Conservation (phyloP, 1,140 invertebrate species). For the Ceratitis capitata region DNA sequence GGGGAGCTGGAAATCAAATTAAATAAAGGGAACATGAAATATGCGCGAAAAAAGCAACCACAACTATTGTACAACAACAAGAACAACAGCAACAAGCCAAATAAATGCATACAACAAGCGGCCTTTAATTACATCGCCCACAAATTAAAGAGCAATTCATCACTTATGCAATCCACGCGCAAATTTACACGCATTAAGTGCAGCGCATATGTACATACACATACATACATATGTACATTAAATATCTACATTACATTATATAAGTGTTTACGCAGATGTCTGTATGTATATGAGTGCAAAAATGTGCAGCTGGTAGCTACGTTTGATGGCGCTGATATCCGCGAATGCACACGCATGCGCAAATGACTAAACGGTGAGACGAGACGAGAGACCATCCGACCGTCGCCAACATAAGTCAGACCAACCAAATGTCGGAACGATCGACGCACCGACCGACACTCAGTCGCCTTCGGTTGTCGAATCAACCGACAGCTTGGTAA, state of each 20-base stretch:
- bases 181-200: neutral
- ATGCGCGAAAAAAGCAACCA: neutral
- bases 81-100: neutral
- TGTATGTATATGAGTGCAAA: too few species aligned
- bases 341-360: constrained; percentile 24
- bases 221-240: neutral
- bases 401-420: too few species aligned
- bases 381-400: neutral
- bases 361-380: too few species aligned
- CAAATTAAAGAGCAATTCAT: constrained; percentile 34
- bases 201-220: neutral
- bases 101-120: neutral
- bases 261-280: too few species aligned
- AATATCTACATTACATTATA: too few species aligned
- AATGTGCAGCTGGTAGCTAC: too few species aligned
- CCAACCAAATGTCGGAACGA: neutral
- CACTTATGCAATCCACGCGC: constrained; percentile 8
- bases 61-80: too few species aligned
- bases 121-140: constrained; percentile 19
- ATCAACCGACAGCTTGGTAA: neutral
- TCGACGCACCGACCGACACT: neutral
- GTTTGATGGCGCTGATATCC: neutral
- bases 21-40: neutral
- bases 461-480: neutral
- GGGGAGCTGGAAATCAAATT: neutral